Evolutionary conservation across 2,113 vertebrate genomes (phyloP), one percentile per base, ranked within the genome.

Genomic region (Ictidomys tridecemlineatus): DNA sequence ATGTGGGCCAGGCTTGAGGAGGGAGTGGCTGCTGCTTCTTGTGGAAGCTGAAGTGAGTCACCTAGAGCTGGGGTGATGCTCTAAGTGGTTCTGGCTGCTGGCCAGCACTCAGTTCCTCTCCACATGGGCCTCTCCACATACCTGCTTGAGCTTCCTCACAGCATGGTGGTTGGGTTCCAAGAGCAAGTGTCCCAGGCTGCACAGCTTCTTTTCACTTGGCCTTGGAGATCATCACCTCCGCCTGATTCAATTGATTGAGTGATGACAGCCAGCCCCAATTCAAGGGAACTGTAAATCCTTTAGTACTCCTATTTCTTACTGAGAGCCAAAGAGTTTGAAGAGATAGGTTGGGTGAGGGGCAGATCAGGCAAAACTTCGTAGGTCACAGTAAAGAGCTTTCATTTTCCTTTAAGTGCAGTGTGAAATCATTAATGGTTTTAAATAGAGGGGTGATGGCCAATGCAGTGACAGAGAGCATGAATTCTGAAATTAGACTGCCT

Each of bases 61-160:
- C 24, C 10, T 39, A 4, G 30, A 70, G 51, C 30, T n/a, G 17
- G 37, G 51, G 18, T 0, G 1, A 14, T 22, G 48, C 34, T 67
- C 20, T 12, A 26, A 14, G 22, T 8, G 18, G 26, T n/a, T 5
- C 77, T 72, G 8, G 56, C 14, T 11, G 2, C 37, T 53, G 92
- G 4, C n/a, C 17, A n/a, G 77, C 58, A 73, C 87, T 74, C 6
- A 2, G 11, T 6, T n/a, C 32, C 28, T 11, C 14, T 74, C 16
- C 20, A 24, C 32, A 3, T 2, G 11, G 26, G 10, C 14, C 30
- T 65, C 56, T 34, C n/a, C 30, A 10, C 0, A 0, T 56, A 53
- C 58, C 61, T 58, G 63, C 37, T 26, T 42, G 82, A 48, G 67
- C 26, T 45, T 82, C 69, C 74, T 82, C 56, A 53, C 2, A 34